Evolutionary conservation across 2,888 invertebrate genomes (phyloP).

Genomic region (Drosophila suboccidentalis): DNA sequence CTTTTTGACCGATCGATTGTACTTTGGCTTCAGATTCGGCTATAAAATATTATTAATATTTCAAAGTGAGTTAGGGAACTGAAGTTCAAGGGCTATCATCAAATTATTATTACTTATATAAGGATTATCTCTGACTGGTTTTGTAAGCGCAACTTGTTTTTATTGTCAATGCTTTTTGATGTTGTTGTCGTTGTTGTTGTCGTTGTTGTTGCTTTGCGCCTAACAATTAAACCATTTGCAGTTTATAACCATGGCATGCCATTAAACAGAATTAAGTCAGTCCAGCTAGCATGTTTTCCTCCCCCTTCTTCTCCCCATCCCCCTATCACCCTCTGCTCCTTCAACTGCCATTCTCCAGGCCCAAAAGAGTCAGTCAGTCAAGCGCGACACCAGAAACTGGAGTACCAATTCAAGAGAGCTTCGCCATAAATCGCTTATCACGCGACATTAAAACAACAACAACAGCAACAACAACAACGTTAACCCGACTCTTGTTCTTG

Average conservation of each 20-base stretch:
- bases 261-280: conserved; percentile 79
- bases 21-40: background rate
- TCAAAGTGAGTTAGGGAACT: background rate
- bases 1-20: background rate
- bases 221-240: conserved; percentile 78
- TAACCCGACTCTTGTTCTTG: conserved; percentile 20
- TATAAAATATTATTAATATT: conserved; percentile 1
- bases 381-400: conserved; percentile 69
- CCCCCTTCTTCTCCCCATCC: background rate
- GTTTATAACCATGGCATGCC: conserved; percentile 78
- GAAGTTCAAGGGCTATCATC: conserved; percentile 17
- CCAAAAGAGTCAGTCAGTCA: conserved; percentile 59
- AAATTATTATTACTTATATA: conserved; percentile 17
- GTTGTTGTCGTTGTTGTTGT: conserved; percentile 32
- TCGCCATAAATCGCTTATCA: conserved; percentile 79
- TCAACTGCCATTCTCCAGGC: background rate
- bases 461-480: conserved; percentile 30
- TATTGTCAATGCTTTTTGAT: conserved; percentile 45
- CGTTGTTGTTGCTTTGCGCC: conserved; percentile 44
- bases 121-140: conserved; percentile 26
- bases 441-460: conserved; percentile 79
- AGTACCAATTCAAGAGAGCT: conserved; percentile 77
- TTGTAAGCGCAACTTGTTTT: conserved; percentile 33
- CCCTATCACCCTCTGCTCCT: background rate
- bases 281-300: conserved; percentile 23